Conservation (phyloP, 2,113 vertebrate species). For the Sialia sialis region DNA sequence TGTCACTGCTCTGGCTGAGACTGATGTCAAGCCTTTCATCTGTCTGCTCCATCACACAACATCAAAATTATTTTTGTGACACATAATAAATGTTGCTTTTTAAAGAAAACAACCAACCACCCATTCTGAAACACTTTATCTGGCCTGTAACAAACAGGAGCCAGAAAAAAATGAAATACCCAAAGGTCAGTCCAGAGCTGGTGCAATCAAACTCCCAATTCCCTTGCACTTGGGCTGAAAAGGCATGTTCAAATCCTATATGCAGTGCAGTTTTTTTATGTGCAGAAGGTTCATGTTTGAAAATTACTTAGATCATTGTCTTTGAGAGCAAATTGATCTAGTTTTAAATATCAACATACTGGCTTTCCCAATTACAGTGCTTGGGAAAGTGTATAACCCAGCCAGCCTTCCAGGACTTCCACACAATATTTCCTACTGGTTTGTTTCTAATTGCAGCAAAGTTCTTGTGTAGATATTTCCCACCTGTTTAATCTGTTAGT, state of each 20-base stretch:
- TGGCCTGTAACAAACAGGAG: background rate
- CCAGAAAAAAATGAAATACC: accelerated
- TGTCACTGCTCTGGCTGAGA: background rate
- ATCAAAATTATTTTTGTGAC: background rate
- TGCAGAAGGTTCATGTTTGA: background rate
- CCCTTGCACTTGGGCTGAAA: background rate
- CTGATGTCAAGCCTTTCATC: background rate
- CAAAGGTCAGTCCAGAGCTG: background rate
- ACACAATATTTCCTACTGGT: background rate
- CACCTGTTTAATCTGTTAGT: background rate
- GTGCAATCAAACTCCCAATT: background rate
- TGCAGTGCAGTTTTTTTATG: background rate
- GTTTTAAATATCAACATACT: background rate
- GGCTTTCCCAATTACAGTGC: background rate
- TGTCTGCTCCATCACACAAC: background rate
- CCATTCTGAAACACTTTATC: background rate
- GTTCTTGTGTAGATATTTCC: background rate
- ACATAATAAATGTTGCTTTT: background rate
- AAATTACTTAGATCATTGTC: background rate
- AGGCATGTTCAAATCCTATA: background rate
- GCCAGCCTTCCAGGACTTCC: background rate
- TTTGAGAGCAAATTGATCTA: background rate
- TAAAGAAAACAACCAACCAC: background rate
- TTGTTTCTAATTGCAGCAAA: background rate
- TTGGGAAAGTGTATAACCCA: background rate